Percentiles rank a stretch among this genome's conserved stretches.
Conservation (phyloP, 2,113 vertebrate species). For the Motacilla alba region DNA sequence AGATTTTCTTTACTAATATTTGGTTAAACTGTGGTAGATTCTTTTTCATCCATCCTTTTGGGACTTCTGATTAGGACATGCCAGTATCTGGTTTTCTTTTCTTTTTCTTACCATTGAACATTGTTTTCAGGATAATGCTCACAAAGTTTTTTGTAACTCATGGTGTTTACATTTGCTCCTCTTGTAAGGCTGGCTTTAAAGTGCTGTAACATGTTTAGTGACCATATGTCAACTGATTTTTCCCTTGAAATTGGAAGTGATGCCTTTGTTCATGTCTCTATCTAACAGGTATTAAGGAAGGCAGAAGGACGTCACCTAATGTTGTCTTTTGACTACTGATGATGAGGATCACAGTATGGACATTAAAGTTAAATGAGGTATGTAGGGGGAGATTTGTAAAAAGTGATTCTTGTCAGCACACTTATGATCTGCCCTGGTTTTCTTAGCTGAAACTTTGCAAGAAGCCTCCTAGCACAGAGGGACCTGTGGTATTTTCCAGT, state of each 20-base stretch:
- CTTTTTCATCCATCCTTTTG: background rate
- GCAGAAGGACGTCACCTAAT: background rate
- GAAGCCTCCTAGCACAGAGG: background rate
- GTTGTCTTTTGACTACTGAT: background rate
- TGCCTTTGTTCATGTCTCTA: background rate
- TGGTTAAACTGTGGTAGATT: background rate
- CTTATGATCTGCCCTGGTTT: background rate
- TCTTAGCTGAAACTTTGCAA: background rate
- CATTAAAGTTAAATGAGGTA: rapidly evolving
- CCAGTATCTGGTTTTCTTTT: rapidly evolving
- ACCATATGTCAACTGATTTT: background rate
- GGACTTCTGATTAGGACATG: background rate
- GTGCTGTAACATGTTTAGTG: background rate
- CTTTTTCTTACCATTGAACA: background rate
- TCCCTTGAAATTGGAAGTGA: background rate
- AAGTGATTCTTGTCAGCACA: background rate
- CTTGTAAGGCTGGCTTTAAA: background rate
- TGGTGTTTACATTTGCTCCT: background rate
- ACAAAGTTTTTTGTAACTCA: background rate
- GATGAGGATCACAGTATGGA: background rate
- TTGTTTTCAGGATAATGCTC: background rate
- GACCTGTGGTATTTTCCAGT: background rate
- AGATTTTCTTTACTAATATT: background rate
- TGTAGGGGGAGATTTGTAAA: background rate
- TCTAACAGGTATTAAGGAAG: background rate